Evolutionary conservation across 2,888 invertebrate species (phyloP).

Genomic region (Pediacus dermestoides): DNA sequence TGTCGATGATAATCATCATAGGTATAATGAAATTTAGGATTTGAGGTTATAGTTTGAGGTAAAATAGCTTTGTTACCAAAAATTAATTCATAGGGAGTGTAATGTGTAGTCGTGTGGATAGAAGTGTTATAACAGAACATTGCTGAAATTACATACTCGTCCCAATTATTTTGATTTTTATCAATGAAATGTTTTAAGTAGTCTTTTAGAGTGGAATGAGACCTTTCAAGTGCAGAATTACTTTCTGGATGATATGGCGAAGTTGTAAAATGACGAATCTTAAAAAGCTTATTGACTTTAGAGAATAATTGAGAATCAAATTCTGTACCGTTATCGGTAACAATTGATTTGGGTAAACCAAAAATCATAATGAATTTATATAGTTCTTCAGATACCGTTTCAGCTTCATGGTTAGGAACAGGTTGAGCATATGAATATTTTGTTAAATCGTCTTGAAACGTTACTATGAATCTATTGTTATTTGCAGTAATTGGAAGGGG

Average conservation of each 20-base stretch:
- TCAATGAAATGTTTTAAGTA: constrained; percentile 36
- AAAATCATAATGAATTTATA: constrained; percentile 29
- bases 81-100: constrained; percentile 34
- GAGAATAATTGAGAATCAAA: constrained; percentile 32
- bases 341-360: constrained; percentile 31
- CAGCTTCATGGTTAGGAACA: constrained; percentile 35
- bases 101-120: constrained; percentile 31
- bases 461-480: constrained; percentile 28
- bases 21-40: background rate
- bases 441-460: constrained; percentile 35
- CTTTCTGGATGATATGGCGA: constrained; percentile 33
- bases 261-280: constrained; percentile 2
- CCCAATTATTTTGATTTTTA: constrained; percentile 35
- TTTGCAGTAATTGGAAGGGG: too few species aligned
- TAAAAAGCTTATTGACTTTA: constrained; percentile 27
- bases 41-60: constrained; percentile 14
- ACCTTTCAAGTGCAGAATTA: constrained; percentile 29
- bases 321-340: constrained; percentile 34
- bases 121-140: constrained; percentile 35
- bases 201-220: constrained; percentile 34
- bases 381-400: constrained; percentile 30
- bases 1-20: constrained; percentile 1
- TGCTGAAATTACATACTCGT: constrained; percentile 32
- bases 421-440: constrained; percentile 35
- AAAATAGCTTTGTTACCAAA: constrained; percentile 28